Evolutionary conservation across 2,797 vertebrate genomes (phyloP).

Genomic region (Propithecus deckenii): DNA sequence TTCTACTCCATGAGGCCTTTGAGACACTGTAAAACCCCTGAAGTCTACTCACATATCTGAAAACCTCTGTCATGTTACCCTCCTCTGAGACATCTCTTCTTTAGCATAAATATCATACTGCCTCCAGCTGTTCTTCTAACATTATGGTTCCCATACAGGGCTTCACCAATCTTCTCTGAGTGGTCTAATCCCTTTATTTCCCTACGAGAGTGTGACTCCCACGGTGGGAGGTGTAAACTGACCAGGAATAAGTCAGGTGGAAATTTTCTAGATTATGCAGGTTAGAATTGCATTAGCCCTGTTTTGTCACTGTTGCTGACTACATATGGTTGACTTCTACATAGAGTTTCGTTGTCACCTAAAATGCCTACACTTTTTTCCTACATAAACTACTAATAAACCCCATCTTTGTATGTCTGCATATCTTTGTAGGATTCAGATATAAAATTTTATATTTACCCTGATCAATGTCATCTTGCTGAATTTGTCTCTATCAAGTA

Average conservation of each 20-base stretch:
- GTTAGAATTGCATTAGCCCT: not conserved
- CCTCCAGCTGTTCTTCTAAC: not conserved
- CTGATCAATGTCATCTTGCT: not conserved
- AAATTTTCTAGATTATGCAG: not conserved
- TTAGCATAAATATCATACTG: not conserved
- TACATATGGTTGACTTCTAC: not conserved
- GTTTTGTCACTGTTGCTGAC: not conserved
- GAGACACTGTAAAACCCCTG: not conserved
- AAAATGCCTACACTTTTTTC: not conserved
- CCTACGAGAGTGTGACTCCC: not conserved
- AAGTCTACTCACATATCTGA: not conserved
- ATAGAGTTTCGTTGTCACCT: not conserved
- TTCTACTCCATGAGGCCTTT: not conserved
- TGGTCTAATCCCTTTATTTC: not conserved
- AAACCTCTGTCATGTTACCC: not conserved
- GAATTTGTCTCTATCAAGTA: not conserved
- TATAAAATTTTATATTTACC: not conserved
- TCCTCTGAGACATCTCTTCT: not conserved
- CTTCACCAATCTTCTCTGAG: not conserved
- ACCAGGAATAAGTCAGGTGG: not conserved
- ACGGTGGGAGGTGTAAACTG: not conserved
- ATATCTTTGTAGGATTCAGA: not conserved
- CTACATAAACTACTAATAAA: not conserved
- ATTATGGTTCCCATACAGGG: not conserved
- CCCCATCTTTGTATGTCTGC: not conserved